These are phyloP conservation scores for Lagenorhynchus albirostris DNA, from an alignment of 2,113 vertebrate genomes.

Conservation along the genomic window DNA sequence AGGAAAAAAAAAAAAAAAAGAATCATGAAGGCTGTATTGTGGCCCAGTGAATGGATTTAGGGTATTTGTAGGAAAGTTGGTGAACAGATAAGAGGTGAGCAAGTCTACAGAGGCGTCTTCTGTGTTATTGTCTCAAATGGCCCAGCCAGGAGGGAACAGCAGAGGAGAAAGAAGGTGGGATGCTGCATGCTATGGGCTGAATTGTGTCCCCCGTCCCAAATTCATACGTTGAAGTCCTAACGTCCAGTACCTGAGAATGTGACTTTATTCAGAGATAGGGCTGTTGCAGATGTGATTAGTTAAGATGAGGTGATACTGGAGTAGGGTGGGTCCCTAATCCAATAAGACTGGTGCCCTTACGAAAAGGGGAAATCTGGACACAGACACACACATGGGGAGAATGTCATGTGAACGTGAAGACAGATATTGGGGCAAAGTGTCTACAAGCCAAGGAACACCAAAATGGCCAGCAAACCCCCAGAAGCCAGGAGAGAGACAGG, in stretches of 20 bases:
- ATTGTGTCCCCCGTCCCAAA: not conserved
- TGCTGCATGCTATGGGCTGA: fast-evolving
- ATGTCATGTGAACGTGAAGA: no score
- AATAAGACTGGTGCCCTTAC: not conserved
- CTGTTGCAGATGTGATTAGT: no score
- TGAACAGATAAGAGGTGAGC: not conserved
- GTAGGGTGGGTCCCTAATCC: not conserved
- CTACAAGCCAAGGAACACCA: not conserved
- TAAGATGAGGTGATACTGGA: not conserved
- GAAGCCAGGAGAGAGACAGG: not conserved
- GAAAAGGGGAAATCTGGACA: not conserved
- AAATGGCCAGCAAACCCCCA: not conserved
- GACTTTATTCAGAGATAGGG: not conserved
- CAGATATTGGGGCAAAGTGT: not conserved
- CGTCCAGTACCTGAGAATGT: fast-evolving
- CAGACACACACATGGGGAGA: not conserved
- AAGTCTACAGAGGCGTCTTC: not conserved
- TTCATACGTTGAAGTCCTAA: not conserved
- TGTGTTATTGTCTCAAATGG: fast-evolving
- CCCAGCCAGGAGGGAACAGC: fast-evolving
- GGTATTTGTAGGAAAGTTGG: not conserved
- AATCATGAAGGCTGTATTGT: not conserved
- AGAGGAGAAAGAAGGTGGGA: not conserved
- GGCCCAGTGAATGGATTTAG: not conserved
- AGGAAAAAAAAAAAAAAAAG: not conserved